Percentiles rank a stretch among this genome's conserved stretches.
These are phyloP conservation scores for Diprion similis DNA, from an alignment of 1,140 invertebrate species.

Conservation along the genomic window DNA sequence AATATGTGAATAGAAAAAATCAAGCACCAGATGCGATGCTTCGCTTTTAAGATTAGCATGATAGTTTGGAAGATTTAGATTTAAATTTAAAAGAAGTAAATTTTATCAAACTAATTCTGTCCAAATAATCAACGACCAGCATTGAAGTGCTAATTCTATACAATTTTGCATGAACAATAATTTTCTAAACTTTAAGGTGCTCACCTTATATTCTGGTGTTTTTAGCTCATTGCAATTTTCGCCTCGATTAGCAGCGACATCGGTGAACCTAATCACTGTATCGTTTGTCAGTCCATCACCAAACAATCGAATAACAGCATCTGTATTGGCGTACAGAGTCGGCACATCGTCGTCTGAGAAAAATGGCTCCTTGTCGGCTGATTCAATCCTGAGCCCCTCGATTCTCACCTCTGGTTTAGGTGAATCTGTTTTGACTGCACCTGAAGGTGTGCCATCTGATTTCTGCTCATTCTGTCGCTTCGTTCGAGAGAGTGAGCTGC, in stretches of 20 bases:
- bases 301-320: constrained; percentile 74
- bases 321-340: constrained; percentile 66
- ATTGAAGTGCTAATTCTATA: no score
- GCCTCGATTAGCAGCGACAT: constrained; percentile 60
- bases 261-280: constrained; percentile 77
- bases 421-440: background rate
- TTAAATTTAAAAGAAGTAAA: background rate
- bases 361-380: constrained; percentile 65
- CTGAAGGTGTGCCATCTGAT: no score
- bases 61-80: no score
- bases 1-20: background rate
- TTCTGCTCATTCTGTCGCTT: no score
- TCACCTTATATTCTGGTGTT: constrained; percentile 52
- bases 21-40: no score
- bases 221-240: constrained; percentile 57
- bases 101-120: background rate
- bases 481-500: no score
- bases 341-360: constrained; percentile 72
- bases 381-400: constrained; percentile 69
- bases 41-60: no score
- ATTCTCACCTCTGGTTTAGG: constrained; percentile 47
- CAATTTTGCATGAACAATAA: no score
- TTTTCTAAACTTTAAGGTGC: constrained; percentile 11
- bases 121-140: no score
- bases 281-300: constrained; percentile 71